A percentile compares a stretch with the other conserved stretches of the same genome.
Evolutionary conservation across 2,797 vertebrate species (phyloP).

Genomic region (Argyrosomus regius): DNA sequence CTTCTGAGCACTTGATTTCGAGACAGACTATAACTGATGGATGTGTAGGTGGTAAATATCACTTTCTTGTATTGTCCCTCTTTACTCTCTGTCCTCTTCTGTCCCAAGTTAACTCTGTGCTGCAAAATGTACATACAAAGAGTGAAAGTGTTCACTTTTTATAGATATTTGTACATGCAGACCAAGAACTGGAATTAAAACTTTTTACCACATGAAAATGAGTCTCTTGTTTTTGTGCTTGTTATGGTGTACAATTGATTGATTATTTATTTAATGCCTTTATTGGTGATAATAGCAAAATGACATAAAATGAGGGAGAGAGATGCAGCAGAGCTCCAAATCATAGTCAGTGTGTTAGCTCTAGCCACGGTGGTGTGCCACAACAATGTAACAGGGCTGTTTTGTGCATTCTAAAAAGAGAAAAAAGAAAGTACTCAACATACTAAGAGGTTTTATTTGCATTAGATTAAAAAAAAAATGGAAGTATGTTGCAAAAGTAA

Average conservation of each 20-base stretch:
- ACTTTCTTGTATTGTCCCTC: constrained; percentile 54
- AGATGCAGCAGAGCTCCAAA: neutral
- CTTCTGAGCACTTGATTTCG: constrained; percentile 52
- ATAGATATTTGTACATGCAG: constrained; percentile 84
- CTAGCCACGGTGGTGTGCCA: neutral
- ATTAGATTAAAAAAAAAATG: neutral
- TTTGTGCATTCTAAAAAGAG: neutral
- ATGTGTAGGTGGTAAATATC: constrained; percentile 58
- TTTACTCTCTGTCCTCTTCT: constrained; percentile 42
- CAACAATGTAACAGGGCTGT: neutral
- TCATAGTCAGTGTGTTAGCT: neutral
- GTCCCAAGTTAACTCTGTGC: constrained; percentile 62
- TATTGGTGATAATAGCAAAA: neutral
- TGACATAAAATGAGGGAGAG: neutral
- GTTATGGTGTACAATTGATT: neutral
- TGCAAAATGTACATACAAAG: constrained; percentile 80
- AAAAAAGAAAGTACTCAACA: neutral
- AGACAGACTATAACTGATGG: constrained; percentile 39
- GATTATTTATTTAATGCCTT: neutral
- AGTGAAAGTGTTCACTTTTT: constrained; percentile 82
- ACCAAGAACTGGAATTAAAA: constrained; percentile 77
- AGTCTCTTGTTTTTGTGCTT: neutral
- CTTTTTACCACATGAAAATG: constrained; percentile 77
- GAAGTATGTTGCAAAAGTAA: neutral
- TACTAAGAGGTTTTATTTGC: neutral